Base-by-base conservation (phyloP, 2,888 invertebrate species). In the Chaitophorus viminalis region DNA sequence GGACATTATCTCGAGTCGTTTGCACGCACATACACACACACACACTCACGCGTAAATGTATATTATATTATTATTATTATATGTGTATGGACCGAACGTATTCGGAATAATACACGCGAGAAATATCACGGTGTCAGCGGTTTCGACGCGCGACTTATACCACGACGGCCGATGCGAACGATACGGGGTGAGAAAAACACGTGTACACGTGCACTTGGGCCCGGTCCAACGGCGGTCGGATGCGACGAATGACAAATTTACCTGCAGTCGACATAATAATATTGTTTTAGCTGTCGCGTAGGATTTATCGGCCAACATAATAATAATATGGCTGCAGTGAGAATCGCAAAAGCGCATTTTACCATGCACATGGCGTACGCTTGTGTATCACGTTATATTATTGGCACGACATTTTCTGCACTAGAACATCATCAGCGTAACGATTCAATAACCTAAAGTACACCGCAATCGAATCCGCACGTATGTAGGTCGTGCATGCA, bases 121-220 rank as follows among this genome's bases (percentile, higher is more conserved):
- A 82, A 46, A 82, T 54, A 52, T 36, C 82, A 54, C 74, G 54
- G 74, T 72, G 82, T 82, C 82, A 82, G 82, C 54, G 74, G 54
- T 74, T 74, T 82, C 25, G 60, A 60, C 54, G 54, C 54, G 54
- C 3, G 11, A 39, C 68, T 18, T 39, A 31, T 4, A 33, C 72
- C 5, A 21, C 68, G 29, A 68, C 68, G 39, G 31, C 31, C 17
- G 46, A 46, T 5, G 60, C 21, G 60, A 76, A 46, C 17, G 29
- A 31, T 81, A 68, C 18, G 46, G 14, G 0, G 1, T 25, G 60
- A 1, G 25, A 60, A 60, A 60, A 60, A 36, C n/a, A 65, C 39
- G 14, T 3, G 14, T 52, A 70, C 25, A 21, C 39, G 31, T 52
- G 46, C 70, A 8, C 9, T 82, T 82, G 82, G 82, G 4, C 4